These are phyloP conservation scores for Lophotis ruficrista DNA, from an alignment of 2,113 vertebrate genomes.

Conservation along the genomic window DNA sequence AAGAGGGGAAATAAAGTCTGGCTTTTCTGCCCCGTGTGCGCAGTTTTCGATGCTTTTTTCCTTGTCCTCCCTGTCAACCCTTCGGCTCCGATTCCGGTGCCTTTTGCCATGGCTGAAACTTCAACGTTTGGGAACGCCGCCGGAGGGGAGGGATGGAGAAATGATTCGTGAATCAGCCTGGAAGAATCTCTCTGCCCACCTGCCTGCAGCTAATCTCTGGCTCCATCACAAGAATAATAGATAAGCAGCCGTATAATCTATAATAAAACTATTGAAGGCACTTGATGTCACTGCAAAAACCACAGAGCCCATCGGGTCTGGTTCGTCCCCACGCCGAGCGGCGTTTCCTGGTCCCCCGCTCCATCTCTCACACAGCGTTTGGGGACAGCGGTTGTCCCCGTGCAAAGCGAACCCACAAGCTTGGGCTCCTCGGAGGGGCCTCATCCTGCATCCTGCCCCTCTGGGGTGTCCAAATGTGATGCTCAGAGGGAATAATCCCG, in stretches of 20 bases:
- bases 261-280: conserved; percentile 58
- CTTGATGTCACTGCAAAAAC: conserved; percentile 37
- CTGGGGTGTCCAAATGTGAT: rapidly evolving
- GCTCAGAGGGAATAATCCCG: background rate
- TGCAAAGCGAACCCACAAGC: background rate
- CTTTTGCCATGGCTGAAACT: background rate
- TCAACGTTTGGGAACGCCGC: background rate
- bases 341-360: background rate
- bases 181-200: conserved; percentile 39
- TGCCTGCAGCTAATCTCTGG: conserved; percentile 55
- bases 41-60: background rate
- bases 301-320: background rate
- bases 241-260: conserved; percentile 2
- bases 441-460: background rate
- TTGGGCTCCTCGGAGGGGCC: background rate
- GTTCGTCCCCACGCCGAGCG: background rate
- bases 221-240: conserved; percentile 62
- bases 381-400: background rate
- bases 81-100: background rate
- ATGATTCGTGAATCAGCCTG: background rate
- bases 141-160: conserved; percentile 11
- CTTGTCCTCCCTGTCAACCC: conserved; percentile 25
- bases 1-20: conserved; percentile 44
- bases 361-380: rapidly evolving
- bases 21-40: background rate